A percentile compares a stretch with the other conserved stretches of the same genome.
Evolutionary conservation across 2,888 invertebrate species (phyloP).

Genomic region (Oxyscelio sp.): DNA sequence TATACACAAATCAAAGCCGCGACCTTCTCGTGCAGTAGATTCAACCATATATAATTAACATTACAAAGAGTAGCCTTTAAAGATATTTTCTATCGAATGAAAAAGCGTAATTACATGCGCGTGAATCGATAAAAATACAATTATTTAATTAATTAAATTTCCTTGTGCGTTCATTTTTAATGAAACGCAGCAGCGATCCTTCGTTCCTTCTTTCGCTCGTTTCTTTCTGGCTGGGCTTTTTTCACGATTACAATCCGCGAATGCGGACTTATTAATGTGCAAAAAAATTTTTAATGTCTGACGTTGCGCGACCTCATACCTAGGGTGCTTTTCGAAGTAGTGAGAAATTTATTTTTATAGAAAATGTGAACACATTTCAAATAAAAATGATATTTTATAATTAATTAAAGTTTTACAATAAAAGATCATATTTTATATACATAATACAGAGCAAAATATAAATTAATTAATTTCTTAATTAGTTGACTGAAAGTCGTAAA

Average conservation of each 20-base stretch:
- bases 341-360: too few species aligned
- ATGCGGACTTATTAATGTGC: slow-evolving; percentile 38
- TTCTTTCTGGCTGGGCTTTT: slow-evolving; percentile 10
- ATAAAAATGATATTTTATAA: too few species aligned
- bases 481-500: too few species aligned
- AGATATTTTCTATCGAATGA: slow-evolving; percentile 55
- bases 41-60: slow-evolving; percentile 52
- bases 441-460: too few species aligned
- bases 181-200: slow-evolving; percentile 28
- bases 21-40: slow-evolving; percentile 26
- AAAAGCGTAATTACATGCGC: slow-evolving; percentile 58
- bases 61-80: slow-evolving; percentile 42
- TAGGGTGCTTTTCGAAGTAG: too few species aligned
- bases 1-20: slow-evolving; percentile 25
- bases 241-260: slow-evolving; percentile 21
- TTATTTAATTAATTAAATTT: slow-evolving; percentile 64
- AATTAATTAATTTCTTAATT: too few species aligned
- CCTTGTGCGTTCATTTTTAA: slow-evolving; percentile 36
- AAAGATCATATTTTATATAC: too few species aligned
- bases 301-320: too few species aligned
- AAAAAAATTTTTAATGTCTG: too few species aligned
- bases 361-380: too few species aligned
- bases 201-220: slow-evolving; percentile 1
- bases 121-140: slow-evolving; percentile 58
- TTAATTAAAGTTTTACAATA: too few species aligned